Base-by-base conservation (phyloP, 2,797 vertebrate species). In the Micrastur ruficollis region DNA sequence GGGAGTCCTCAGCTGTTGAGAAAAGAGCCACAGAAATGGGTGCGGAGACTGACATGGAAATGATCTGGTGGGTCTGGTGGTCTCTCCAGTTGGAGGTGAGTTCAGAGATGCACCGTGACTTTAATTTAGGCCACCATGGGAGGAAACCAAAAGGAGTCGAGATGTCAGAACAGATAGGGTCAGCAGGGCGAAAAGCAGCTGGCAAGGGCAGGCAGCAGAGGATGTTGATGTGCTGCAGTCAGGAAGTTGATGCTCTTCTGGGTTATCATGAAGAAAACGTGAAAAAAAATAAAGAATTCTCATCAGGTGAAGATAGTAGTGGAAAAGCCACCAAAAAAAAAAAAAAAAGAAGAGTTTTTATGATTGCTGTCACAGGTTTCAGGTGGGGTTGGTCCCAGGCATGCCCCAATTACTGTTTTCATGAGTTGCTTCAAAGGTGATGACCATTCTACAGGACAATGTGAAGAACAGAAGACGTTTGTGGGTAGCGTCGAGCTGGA, bases 1-100 rank as follows among this genome's bases (percentile, higher is more conserved):
- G 4, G 56, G 36, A 8, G 34, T 18, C 31, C 38, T 66, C 13
- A 5, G 78, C 1, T 4, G 0, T 2, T 12, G 31, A 12, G 61
- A 2, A 42, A 81, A 59, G 52, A 29, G 44, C 6, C 44, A 8
- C 32, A 12, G 53, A 25, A 67, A 25, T 5, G 36, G 50, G 42
- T 8, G 22, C 15, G 29, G 74, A 55, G n/a, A 8, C 21, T 7
- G n/a, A 15, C 0, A 4, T 31, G 56, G 49, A 38, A 40, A 40
- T 14, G 46, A 18, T 23, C 14, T 18, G 32, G 32, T 31, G 68
- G 70, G 11, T 13, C 59, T 46, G 53, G 53, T 36, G 53, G 61
- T 66, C 12, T 40, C 12, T 25, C 21, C 62, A 31, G 21, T 7
- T 52, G 38, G 46, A 34, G 46, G 50, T 44, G 31, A 38, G 38